phyloP scores from a whole-genome alignment of 2,888 invertebrate species.

The Candidula unifasciata region DNA sequence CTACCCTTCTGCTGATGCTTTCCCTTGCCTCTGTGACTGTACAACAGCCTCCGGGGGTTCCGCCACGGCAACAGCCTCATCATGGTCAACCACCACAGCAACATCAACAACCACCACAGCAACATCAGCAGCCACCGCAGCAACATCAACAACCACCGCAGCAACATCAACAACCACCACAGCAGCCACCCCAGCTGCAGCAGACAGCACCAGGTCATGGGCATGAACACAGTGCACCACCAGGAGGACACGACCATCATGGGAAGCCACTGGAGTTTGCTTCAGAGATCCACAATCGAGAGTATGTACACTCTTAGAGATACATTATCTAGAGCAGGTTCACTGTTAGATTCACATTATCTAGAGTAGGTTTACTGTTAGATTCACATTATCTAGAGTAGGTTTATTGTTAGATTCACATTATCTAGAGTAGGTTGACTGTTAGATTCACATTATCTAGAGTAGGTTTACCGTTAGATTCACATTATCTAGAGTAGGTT shows the following conservation, averaged over 20 bases:
- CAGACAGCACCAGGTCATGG: not conserved
- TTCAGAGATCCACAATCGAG: slow-evolving; percentile 64
- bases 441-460: too few species aligned
- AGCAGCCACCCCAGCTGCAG: not conserved
- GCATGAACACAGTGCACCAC: not conserved
- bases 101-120: not conserved
- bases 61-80: slow-evolving; percentile 16
- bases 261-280: slow-evolving; percentile 59
- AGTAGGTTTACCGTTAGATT: too few species aligned
- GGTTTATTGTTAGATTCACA: too few species aligned
- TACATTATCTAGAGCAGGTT: not conserved
- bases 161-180: not conserved
- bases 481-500: too few species aligned
- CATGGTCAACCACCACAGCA: not conserved
- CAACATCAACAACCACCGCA: not conserved
- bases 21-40: not conserved
- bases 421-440: too few species aligned
- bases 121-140: not conserved
- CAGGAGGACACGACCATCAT: slow-evolving; percentile 44
- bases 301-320: slow-evolving; percentile 58
- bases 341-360: not conserved
- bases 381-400: too few species aligned
- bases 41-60: slow-evolving; percentile 23
- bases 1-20: not conserved
- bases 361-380: too few species aligned